Evolutionary conservation across 2,113 vertebrate species (phyloP).

Genomic region (Nothoprocta pentlandii): DNA sequence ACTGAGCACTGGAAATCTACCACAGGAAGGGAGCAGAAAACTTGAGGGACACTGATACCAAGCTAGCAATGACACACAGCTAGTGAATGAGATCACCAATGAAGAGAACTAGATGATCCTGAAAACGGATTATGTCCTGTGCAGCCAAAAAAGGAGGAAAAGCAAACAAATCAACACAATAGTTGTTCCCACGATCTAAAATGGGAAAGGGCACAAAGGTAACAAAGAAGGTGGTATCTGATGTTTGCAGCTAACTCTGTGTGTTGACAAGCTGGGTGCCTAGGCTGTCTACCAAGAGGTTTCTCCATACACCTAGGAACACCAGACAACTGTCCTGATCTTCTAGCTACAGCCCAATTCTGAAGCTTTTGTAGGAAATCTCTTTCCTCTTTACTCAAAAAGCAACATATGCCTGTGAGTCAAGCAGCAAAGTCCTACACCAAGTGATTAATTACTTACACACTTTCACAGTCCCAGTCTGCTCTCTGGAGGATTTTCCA

Average conservation of each 20-base stretch:
- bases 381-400: not conserved
- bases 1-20: not conserved
- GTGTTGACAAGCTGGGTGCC: not conserved
- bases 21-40: not conserved
- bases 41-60: fast-evolving
- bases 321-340: not conserved
- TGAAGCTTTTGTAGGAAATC: not conserved
- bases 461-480: not conserved
- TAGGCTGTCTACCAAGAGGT: not conserved
- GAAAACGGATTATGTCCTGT: not conserved
- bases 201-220: not conserved
- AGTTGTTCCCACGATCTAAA: not conserved
- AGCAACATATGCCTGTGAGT: not conserved
- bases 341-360: not conserved
- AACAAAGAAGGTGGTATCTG: not conserved
- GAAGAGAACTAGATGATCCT: not conserved
- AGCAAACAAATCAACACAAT: not conserved
- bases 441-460: not conserved
- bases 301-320: not conserved
- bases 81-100: not conserved
- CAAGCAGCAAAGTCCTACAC: not conserved
- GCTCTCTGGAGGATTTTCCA: not conserved
- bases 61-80: not conserved
- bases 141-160: not conserved
- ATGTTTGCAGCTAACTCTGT: not conserved